phyloP scores from a whole-genome alignment of 37 sponge, comb jelly and placozoan species.

The Mnemiopsis leidyi region DNA sequence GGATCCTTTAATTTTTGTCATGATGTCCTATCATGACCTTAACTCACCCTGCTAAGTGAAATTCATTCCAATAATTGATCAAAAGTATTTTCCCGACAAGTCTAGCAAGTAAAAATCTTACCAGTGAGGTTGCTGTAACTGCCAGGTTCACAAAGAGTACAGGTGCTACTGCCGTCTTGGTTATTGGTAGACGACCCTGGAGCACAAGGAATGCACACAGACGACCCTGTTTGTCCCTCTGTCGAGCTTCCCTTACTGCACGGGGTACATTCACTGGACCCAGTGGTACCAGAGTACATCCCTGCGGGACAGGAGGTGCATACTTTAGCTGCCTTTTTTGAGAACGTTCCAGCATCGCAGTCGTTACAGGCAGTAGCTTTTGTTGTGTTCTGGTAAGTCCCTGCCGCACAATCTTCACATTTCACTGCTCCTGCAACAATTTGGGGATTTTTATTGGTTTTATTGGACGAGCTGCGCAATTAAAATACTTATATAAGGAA shows the following conservation, averaged over 20 bases:
- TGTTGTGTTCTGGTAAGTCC: neutral
- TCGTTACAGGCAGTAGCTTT: neutral
- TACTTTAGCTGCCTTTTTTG: neutral
- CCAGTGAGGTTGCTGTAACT: neutral
- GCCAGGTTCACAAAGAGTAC: constrained; percentile 2
- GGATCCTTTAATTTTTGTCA: too few species aligned
- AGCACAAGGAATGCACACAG: neutral
- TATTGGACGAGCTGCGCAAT: too few species aligned
- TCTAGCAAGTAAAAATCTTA: neutral
- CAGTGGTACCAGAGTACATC: neutral
- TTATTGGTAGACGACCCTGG: neutral
- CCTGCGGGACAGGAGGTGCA: neutral
- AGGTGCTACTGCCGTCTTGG: neutral
- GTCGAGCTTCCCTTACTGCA: neutral
- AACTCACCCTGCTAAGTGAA: too few species aligned
- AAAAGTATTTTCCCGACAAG: too few species aligned
- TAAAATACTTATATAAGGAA: too few species aligned
- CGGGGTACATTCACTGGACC: neutral
- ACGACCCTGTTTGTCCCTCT: neutral
- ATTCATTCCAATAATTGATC: too few species aligned
- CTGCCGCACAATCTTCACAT: neutral
- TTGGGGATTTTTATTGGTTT: too few species aligned
- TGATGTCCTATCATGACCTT: too few species aligned
- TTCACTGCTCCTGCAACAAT: neutral
- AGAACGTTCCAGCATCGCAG: neutral